A percentile compares a stretch with the other conserved stretches of the same genome.
phyloP scores from a whole-genome alignment of 53 echinoderm and acorn worm species.

The Paracentrotus lividus region DNA sequence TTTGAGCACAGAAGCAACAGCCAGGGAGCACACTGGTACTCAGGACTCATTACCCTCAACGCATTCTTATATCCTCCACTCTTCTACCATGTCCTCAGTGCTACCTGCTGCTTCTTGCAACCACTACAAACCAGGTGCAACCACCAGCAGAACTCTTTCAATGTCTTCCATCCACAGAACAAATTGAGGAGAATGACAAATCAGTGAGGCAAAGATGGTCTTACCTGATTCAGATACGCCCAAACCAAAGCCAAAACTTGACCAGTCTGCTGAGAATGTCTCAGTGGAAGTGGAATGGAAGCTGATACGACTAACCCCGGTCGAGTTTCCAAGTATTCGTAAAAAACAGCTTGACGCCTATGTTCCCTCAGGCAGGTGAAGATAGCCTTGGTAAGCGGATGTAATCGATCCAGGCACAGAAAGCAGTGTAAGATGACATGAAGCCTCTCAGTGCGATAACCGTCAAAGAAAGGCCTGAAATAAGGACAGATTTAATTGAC shows the following conservation, averaged over 20 bases:
- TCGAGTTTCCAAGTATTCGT: constrained; percentile 75
- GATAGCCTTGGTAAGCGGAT: constrained; percentile 72
- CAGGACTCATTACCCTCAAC: constrained; percentile 53
- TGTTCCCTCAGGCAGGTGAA: constrained; percentile 71
- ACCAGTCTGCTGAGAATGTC: constrained; percentile 67
- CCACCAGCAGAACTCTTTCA: constrained; percentile 59
- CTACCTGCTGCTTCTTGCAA: constrained; percentile 42
- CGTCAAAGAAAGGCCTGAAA: constrained; percentile 58
- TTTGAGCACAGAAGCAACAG: constrained; percentile 83
- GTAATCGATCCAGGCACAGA: constrained; percentile 73
- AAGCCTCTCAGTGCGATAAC: constrained; percentile 54
- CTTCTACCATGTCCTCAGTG: constrained; percentile 26
- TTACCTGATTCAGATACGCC: constrained; percentile 31
- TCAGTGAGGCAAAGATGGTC: constrained; percentile 50
- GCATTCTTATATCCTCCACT: constrained; percentile 46
- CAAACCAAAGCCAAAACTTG: constrained; percentile 57
- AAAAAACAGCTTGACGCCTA: constrained; percentile 75
- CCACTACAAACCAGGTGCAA: constrained; percentile 65
- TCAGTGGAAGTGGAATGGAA: constrained; percentile 91
- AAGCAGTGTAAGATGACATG: constrained; percentile 79
- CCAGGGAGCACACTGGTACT: constrained; percentile 71
- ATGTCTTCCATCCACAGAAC: constrained; percentile 60
- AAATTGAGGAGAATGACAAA: constrained; percentile 75
- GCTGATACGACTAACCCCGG: constrained; percentile 80
- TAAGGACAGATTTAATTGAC: constrained; percentile 14